A percentile compares a stretch with the other conserved stretches of the same genome.
Evolutionary conservation across 1,140 invertebrate species (phyloP).

Genomic region (Drosophila rhopaloa): DNA sequence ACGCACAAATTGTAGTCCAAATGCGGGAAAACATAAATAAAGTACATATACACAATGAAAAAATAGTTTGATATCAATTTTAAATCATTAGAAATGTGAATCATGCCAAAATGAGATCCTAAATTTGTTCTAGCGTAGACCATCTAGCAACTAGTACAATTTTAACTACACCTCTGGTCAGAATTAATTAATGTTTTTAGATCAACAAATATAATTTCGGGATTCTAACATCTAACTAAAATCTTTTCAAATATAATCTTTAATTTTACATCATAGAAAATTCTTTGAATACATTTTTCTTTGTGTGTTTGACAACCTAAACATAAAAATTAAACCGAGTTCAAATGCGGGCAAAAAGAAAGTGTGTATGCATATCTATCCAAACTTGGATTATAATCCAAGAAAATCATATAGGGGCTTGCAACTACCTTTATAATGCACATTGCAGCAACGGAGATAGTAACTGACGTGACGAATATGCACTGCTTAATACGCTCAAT

Average conservation of each 20-base stretch:
- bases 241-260: no score
- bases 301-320: neutral
- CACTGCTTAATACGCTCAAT: slow-evolving; percentile 49
- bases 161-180: no score
- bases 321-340: neutral
- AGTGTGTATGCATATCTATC: neutral
- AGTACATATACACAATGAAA: neutral
- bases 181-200: no score
- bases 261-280: no score
- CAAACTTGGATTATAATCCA: neutral
- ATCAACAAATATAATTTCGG: no score
- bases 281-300: no score
- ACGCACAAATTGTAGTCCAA: slow-evolving; percentile 34
- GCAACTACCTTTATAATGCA: slow-evolving; percentile 13
- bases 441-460: slow-evolving; percentile 9
- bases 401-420: slow-evolving; percentile 7
- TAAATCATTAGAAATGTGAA: no score
- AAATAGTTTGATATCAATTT: no score
- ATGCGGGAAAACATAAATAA: slow-evolving; percentile 19
- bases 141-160: no score
- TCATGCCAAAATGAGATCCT: no score
- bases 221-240: no score
- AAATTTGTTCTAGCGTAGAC: no score
- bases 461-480: slow-evolving; percentile 17
- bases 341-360: neutral